Evolutionary conservation across 2,888 invertebrate species (phyloP), one percentile per base, ranked within the genome.

Genomic region (Gymnocheta viridis): DNA sequence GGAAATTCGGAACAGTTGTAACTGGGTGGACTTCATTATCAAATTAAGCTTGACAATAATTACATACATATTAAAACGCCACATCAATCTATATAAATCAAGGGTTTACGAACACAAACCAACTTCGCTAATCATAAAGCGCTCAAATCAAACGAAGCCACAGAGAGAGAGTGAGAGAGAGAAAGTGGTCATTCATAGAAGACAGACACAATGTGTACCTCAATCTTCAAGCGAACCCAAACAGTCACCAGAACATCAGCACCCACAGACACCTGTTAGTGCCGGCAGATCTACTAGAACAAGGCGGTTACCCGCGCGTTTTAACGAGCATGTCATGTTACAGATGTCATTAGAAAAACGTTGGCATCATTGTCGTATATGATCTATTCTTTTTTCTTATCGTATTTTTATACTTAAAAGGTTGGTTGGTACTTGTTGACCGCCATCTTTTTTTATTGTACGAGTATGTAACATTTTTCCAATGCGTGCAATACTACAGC

Each of bases 171-270:
- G n/a, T n/a, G n/a, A n/a, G n/a, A n/a, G n/a, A n/a, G 60, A 73
- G 27, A 24, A 73, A 60, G 14, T 73, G 22, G 24, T 73, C 32
- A 73, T 73, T 7, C 60, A 73, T 49, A 49, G 72, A 22, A 49
- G 35, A 7, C 60, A 35, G 4, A 32, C 41, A 29, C 47, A 51
- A 5, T 17, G 41, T 5, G 9, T 74, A 27, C 74, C 73, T 29
- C 38, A 62, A 29, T 4, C 29, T 6, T 29, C 29, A 29, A 29
- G 4, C 4, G 29, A 29, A 29, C 4, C 3, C 3, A 27, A 27
- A 54, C 41, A 29, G 38, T 19, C 29, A 29, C 2, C 62, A 6
- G 74, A 64, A 62, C 35, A n/a, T 47, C 51, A 74, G 41, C 64
- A 64, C 41, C 41, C 64, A 56, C 62, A 24, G 35, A 74, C 54